These are phyloP conservation scores for Platygyra sinensis DNA, from an alignment of 64 coral and sea anemone genomes.

Conservation along the genomic window DNA sequence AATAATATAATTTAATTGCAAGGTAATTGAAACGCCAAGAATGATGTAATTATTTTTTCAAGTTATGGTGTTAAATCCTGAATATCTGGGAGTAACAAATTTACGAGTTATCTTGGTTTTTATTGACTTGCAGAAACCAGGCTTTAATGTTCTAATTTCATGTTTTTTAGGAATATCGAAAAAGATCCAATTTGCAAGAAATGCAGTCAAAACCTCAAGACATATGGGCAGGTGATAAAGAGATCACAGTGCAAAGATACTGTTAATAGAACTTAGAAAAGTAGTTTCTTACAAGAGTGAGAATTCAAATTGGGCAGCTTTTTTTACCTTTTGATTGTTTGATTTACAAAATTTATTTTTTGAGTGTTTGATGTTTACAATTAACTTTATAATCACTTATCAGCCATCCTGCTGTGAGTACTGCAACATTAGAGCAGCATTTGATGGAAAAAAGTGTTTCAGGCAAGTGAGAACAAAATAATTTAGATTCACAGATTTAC, in stretches of 20 bases:
- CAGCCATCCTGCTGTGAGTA: conserved; percentile 95
- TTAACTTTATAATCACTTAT: not conserved
- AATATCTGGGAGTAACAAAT: not conserved
- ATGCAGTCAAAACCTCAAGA: conserved; percentile 76
- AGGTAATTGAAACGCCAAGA: too few species aligned
- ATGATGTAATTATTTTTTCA: too few species aligned
- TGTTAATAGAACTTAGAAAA: too few species aligned
- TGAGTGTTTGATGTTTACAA: too few species aligned
- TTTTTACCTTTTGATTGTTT: too few species aligned
- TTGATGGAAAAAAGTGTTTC: conserved; percentile 92
- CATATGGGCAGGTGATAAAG: conserved; percentile 82
- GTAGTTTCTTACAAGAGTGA: too few species aligned
- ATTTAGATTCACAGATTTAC: too few species aligned
- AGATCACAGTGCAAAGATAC: not conserved
- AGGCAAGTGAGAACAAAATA: conserved; percentile 42
- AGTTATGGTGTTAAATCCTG: too few species aligned
- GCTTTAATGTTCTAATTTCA: not conserved
- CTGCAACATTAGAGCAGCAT: conserved; percentile 95
- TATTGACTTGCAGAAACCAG: not conserved
- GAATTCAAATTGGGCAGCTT: too few species aligned
- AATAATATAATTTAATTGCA: too few species aligned
- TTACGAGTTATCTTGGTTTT: not conserved
- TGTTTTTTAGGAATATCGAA: conserved; percentile 59
- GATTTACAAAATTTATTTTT: too few species aligned
- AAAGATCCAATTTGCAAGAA: conserved; percentile 91